These are phyloP conservation scores for Papilio dardanus DNA, from an alignment of 1,140 invertebrate genomes.

Conservation along the genomic window DNA sequence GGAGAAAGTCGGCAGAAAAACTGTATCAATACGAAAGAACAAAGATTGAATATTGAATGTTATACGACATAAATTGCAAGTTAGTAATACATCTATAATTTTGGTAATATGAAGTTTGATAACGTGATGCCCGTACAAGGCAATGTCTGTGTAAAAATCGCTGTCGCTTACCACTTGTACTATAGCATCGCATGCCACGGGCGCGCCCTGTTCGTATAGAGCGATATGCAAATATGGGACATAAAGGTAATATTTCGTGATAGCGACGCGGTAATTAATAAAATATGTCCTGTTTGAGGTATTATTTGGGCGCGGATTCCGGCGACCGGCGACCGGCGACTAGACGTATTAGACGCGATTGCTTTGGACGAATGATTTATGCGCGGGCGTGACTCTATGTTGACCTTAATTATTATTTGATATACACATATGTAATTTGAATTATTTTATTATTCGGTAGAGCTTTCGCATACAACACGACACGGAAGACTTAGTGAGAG, in stretches of 20 bases:
- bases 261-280: slow-evolving; percentile 75
- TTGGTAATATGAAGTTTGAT: no score
- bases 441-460: background rate
- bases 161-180: slow-evolving; percentile 35
- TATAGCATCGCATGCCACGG: slow-evolving; percentile 59
- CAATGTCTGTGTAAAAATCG: slow-evolving; percentile 29
- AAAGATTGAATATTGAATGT: no score
- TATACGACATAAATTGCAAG: no score
- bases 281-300: slow-evolving; percentile 69
- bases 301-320: slow-evolving; percentile 65
- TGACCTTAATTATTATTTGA: slow-evolving; percentile 64
- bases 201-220: slow-evolving; percentile 67
- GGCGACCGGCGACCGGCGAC: background rate
- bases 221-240: slow-evolving; percentile 79
- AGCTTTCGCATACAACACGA: background rate
- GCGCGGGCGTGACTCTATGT: slow-evolving; percentile 47
- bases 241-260: slow-evolving; percentile 79
- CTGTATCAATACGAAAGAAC: no score
- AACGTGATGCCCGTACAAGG: no score
- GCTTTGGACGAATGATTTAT: slow-evolving; percentile 64
- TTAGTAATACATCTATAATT: no score
- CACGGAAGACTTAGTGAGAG: background rate
- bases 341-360: slow-evolving; percentile 63
- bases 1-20: no score
- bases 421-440: slow-evolving; percentile 39